Conservation (phyloP, 2,888 invertebrate genomes). For the Troilus luridus region DNA sequence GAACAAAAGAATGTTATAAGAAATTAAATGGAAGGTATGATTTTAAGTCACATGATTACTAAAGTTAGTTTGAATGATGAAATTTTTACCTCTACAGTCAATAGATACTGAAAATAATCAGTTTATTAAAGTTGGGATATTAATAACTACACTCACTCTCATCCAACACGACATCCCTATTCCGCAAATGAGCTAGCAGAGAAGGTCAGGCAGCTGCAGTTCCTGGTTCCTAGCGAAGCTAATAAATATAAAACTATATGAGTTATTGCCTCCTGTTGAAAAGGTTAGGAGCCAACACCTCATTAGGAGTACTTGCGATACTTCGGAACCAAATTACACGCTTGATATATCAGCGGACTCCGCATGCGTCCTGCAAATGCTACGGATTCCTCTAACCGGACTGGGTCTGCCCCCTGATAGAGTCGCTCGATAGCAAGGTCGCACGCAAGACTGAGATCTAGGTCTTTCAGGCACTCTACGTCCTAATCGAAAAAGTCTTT, state of each 20-base stretch:
- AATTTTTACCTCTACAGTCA: not conserved
- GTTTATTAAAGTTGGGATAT: not conserved
- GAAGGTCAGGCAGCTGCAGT: not conserved
- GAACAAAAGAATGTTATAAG: too few relatives aligned
- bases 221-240: not conserved
- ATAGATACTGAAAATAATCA: not conserved
- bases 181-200: not conserved
- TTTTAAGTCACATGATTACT: too few relatives aligned
- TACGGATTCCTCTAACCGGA: not conserved
- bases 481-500: not conserved
- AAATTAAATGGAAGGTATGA: too few relatives aligned
- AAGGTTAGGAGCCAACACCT: constrained; percentile 36
- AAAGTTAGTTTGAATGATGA: too few relatives aligned
- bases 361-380: not conserved
- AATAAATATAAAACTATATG: constrained; percentile 25
- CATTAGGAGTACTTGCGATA: not conserved
- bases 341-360: not conserved
- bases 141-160: not conserved
- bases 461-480: not conserved
- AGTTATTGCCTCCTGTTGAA: constrained; percentile 7
- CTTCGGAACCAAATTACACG: constrained; percentile 19
- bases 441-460: constrained; percentile 20
- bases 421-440: constrained; percentile 5
- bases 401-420: not conserved
- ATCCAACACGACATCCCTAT: not conserved